Base-by-base conservation (phyloP, 2,113 vertebrate genomes). In the Nycticryphes semicollaris region DNA sequence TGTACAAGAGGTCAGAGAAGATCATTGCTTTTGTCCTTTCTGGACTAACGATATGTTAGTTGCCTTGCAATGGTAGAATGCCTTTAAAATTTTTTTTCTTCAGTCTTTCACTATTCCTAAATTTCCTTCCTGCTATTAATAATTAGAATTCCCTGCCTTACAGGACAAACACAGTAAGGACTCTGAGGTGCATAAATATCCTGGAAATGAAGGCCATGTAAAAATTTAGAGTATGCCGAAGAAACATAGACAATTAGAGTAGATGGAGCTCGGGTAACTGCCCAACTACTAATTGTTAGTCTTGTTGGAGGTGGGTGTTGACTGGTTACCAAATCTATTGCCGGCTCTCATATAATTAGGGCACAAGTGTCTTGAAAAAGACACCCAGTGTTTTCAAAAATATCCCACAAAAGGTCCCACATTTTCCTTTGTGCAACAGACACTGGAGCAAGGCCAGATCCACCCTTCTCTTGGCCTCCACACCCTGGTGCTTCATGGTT, bases 401-500 rank as follows among this genome's bases (percentile, higher is more conserved):
- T 94, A 89, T 69, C 54, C 66, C 28, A 79, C 57, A 70, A 94
- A 95, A 87, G 73, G 31, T 72, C 72, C 69, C 48, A 69, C 2
- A 3, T 68, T 86, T 96, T 95, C 72, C 84, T 95, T 86, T 93
- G 94, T 96, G 93, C 86, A 39, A 12, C 1, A 92, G 84, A 72
- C 3, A 3, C 59, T 97, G 97, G 96, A 96, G 60, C 33, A 74
- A 77, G 82, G 91, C 96, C 97, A 97, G 84, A 68, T 84, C 93
- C 94, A 97, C 95, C 96, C 96, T 92, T 64, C 82, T 91, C 68
- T 84, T 95, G 87, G 86, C 92, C 94, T 96, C 96, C 97, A 95
- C 95, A 97, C 91, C 96, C 97, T 96, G 69, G 15, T 37, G 75
- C 83, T 82, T 93, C 94, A 89, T 51, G 47, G 96, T 93, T 96